These are phyloP conservation scores for Holothuria scabra DNA, from an alignment of 53 echinoderm and acorn worm species.

Conservation along the genomic window DNA sequence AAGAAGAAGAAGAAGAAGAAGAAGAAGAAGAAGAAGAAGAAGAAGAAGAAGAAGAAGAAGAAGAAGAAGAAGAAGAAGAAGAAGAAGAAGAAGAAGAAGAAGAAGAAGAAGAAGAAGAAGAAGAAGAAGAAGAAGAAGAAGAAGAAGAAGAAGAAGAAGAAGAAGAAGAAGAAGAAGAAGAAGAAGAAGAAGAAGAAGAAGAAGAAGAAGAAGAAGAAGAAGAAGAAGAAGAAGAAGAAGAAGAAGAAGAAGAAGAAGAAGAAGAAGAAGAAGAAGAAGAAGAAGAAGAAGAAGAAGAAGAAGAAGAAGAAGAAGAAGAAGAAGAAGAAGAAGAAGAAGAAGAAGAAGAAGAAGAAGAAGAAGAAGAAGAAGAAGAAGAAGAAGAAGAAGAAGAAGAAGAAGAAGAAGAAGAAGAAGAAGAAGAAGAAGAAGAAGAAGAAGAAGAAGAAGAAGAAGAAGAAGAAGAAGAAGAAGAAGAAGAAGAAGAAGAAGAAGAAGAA, in stretches of 20 bases:
- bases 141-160: slow-evolving; percentile 11
- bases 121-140: background rate
- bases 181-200: slow-evolving; percentile 11
- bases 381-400: slow-evolving; percentile 55
- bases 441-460: slow-evolving; percentile 51
- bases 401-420: slow-evolving; percentile 58
- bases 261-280: slow-evolving; percentile 12
- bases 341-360: slow-evolving; percentile 25
- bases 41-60: background rate
- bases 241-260: slow-evolving; percentile 6
- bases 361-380: slow-evolving; percentile 8
- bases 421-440: slow-evolving; percentile 58
- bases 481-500: slow-evolving; percentile 54
- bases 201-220: slow-evolving; percentile 15
- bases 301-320: background rate
- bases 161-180: slow-evolving; percentile 6
- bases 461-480: slow-evolving; percentile 50
- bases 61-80: background rate
- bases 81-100: background rate
- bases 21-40: background rate
- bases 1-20: background rate
- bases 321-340: background rate
- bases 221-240: slow-evolving; percentile 11
- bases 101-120: background rate
- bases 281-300: background rate